phyloP scores from a whole-genome alignment of 1,140 invertebrate species.

The Hypothenemus hampei region DNA sequence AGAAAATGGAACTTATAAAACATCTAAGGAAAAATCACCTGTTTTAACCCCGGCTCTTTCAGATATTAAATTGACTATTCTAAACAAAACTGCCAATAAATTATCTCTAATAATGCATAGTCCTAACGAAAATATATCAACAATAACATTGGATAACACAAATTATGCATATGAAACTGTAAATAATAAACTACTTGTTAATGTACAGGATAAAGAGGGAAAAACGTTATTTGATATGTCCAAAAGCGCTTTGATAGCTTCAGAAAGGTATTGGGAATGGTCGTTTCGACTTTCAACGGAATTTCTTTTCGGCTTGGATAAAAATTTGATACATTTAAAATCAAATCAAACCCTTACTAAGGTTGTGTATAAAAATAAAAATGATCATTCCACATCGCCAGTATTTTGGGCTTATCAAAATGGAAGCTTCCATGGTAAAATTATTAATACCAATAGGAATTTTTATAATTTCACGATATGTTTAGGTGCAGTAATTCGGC shows the following conservation, averaged over 20 bases:
- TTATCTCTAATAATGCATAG: constrained; percentile 20
- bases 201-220: constrained; percentile 25
- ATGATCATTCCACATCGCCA: constrained; percentile 35
- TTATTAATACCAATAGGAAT: neutral
- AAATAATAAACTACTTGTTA: constrained; percentile 15
- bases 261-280: constrained; percentile 47
- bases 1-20: neutral
- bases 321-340: constrained; percentile 30
- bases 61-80: constrained; percentile 9
- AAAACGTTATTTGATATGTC: constrained; percentile 42
- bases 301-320: constrained; percentile 39
- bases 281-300: constrained; percentile 40
- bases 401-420: constrained; percentile 41
- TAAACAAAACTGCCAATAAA: constrained; percentile 8
- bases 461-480: neutral
- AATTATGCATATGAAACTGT: constrained; percentile 4
- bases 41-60: neutral
- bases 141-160: neutral
- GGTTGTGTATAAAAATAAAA: constrained; percentile 40
- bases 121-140: neutral
- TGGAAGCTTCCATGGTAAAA: constrained; percentile 38
- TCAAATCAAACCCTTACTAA: constrained; percentile 30
- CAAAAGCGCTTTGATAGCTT: constrained; percentile 44
- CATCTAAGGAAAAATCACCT: constrained; percentile 7
- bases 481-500: constrained; percentile 32